phyloP scores from a whole-genome alignment of 1,140 invertebrate species.

The Drosophila sulfurigaster region DNA sequence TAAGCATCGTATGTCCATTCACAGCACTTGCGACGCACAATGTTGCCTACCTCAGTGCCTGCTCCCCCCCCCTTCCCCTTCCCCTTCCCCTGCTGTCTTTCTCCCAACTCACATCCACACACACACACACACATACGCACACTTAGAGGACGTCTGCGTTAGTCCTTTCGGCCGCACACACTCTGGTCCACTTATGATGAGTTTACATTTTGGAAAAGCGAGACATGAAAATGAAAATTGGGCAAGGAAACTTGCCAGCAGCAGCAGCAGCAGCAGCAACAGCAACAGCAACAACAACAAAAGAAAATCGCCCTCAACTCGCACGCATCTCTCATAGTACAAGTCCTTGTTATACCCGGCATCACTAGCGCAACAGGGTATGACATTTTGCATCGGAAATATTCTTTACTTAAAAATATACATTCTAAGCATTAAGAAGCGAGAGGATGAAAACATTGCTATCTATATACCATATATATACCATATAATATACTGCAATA shows the following conservation, averaged over 20 bases:
- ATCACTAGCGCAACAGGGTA: too few species aligned
- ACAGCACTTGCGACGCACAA: conserved; percentile 79
- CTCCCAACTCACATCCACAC: too few species aligned
- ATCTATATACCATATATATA: too few species aligned
- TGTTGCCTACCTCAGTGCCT: conserved; percentile 5
- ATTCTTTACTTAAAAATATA: too few species aligned
- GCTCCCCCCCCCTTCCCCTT: not conserved
- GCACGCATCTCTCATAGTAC: conserved; percentile 41
- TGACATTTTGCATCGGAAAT: too few species aligned
- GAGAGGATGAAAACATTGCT: too few species aligned
- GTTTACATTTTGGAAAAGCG: conserved; percentile 78
- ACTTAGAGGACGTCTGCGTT: conserved; percentile 59
- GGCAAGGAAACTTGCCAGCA: conserved; percentile 59
- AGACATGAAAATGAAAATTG: conserved; percentile 71
- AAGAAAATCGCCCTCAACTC: conserved; percentile 38
- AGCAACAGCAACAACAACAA: conserved; percentile 43
- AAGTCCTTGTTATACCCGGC: conserved; percentile 11
- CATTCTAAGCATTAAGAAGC: too few species aligned
- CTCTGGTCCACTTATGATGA: conserved; percentile 81
- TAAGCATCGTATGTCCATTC: conserved; percentile 66
- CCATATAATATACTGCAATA: too few species aligned
- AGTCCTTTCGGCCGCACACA: conserved; percentile 52
- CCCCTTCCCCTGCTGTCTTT: too few species aligned
- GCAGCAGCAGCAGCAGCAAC: conserved; percentile 12
- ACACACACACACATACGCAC: not conserved